Conservation (phyloP, 2,113 vertebrate species). For the Cyphomyrus discorhynchus region DNA sequence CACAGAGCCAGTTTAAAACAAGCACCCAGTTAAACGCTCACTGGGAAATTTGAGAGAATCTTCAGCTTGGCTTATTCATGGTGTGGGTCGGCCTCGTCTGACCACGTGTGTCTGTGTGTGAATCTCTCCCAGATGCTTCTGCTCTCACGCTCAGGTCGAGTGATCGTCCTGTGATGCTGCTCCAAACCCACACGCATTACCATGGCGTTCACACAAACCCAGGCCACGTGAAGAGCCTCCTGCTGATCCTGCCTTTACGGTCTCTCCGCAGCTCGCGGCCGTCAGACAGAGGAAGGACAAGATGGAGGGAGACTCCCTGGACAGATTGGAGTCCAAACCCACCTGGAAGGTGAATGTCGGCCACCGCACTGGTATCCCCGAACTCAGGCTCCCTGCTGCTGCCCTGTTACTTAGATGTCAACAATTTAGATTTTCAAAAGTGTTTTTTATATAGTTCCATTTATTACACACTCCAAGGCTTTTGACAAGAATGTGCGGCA, state of each 20-base stretch:
- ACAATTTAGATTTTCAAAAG: neutral
- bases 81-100: neutral
- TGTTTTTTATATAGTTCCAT: neutral
- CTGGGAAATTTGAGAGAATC: neutral
- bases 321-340: conserved; percentile 61
- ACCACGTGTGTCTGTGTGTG: neutral
- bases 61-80: neutral
- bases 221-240: neutral
- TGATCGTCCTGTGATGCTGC: neutral
- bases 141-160: neutral
- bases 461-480: neutral
- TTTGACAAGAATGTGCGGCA: neutral
- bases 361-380: neutral
- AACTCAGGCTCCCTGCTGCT: neutral
- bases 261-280: neutral
- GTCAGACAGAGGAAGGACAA: conserved; percentile 60
- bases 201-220: neutral
- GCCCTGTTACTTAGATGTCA: neutral
- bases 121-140: neutral
- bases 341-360: conserved; percentile 63
- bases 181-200: neutral
- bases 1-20: neutral
- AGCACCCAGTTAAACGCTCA: neutral
- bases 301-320: conserved; percentile 51
- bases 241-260: conserved; percentile 16